Conservation (phyloP, 2,797 vertebrate species). For the Lycodopsis pacificus region DNA sequence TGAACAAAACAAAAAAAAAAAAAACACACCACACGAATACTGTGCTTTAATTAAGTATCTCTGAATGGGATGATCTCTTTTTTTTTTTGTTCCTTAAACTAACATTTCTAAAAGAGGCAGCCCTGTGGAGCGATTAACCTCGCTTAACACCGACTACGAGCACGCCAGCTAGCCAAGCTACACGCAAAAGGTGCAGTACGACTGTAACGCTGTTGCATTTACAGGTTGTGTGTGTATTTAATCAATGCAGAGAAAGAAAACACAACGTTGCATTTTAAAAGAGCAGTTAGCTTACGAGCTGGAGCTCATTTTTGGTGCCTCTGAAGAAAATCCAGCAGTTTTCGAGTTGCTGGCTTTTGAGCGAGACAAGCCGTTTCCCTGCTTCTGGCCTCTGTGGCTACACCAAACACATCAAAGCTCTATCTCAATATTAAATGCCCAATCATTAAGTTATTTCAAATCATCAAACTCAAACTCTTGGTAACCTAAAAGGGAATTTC, state of each 20-base stretch:
- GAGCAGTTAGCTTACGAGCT: background rate
- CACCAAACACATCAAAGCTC: constrained; percentile 2
- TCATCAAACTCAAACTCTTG: constrained; percentile 11
- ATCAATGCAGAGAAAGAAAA: background rate
- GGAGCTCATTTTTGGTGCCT: background rate
- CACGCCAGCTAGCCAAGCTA: background rate
- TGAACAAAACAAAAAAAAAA: constrained; percentile 68
- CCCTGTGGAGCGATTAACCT: constrained; percentile 1
- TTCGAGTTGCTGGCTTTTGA: constrained; percentile 5
- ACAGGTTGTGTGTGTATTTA: background rate
- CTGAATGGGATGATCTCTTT: constrained; percentile 20
- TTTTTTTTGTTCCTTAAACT: constrained; percentile 8
- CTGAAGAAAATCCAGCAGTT: constrained; percentile 3
- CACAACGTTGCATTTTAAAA: background rate
- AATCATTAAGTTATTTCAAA: background rate
- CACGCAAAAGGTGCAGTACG: background rate
- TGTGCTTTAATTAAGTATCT: constrained; percentile 62
- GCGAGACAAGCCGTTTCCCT: background rate
- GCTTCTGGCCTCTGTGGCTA: constrained; percentile 6
- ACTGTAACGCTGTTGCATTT: background rate
- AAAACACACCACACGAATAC: constrained; percentile 57
- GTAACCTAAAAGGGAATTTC: constrained; percentile 1
- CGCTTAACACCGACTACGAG: background rate
- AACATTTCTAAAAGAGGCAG: background rate
- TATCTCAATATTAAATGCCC: constrained; percentile 28